Conservation (phyloP, 2,888 invertebrate genomes). For the Sisyra terminalis region DNA sequence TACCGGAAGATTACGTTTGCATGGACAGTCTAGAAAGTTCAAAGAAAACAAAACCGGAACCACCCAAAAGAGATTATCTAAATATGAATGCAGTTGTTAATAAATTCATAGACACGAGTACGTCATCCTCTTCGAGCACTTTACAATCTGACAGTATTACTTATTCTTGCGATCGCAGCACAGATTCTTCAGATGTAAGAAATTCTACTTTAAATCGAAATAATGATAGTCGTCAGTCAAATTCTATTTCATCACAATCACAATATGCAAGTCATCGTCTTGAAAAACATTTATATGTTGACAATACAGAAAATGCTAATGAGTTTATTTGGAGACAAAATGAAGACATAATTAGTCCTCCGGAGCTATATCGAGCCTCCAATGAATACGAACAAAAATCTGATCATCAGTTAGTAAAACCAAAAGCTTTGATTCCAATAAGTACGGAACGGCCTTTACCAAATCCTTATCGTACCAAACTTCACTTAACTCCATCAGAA, state of each 20-base stretch:
- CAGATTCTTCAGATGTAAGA: conserved; percentile 10
- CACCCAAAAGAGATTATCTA: conserved; percentile 15
- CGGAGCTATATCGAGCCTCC: not conserved
- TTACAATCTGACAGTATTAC: conserved; percentile 19
- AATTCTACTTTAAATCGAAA: conserved; percentile 10
- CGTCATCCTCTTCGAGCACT: conserved; percentile 23
- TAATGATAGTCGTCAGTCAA: conserved; percentile 5
- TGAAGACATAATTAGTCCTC: too few species aligned
- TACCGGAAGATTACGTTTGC: conserved; percentile 17
- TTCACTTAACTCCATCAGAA: not conserved
- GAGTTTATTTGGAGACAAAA: too few species aligned
- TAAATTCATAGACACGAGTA: conserved; percentile 23
- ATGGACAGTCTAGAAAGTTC: conserved; percentile 16
- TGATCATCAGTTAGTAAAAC: conserved; percentile 23
- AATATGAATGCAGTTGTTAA: conserved; percentile 16
- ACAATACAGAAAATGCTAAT: too few species aligned
- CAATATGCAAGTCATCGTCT: not conserved
- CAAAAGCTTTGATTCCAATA: conserved; percentile 25
- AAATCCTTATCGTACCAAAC: conserved; percentile 21
- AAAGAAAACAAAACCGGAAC: conserved; percentile 12
- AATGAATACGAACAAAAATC: conserved; percentile 14
- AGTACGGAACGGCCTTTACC: conserved; percentile 24
- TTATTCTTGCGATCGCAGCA: conserved; percentile 9
- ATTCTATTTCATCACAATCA: conserved; percentile 8
- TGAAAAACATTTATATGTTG: too few species aligned